Evolutionary conservation across 2,888 invertebrate genomes (phyloP), one percentile per base, ranked within the genome.

Genomic region (Venustoraphidia nigricollis): DNA sequence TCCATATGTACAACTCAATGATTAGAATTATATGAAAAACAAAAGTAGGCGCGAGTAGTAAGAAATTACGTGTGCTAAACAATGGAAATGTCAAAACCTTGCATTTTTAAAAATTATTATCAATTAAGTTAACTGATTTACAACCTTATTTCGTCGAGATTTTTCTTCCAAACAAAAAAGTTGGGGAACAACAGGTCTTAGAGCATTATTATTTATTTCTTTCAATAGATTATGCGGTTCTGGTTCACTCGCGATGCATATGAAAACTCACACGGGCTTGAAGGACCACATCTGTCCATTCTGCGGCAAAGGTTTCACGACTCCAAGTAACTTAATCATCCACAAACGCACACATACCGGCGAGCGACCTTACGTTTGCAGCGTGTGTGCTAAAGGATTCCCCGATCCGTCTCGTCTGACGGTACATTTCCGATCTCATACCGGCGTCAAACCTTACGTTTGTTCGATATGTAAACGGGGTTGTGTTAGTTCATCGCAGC

Each of bases 321-420:
- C 63, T 5, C 59, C 63, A 2, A 65, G 65, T 54, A 66, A 66
- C 54, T 55, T 67, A 34, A 62, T 60, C 14, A 66, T 66, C 17
- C 67, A 67, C 52, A 65, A 63, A 55, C 56, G 67, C 34, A 65
- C 58, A n/a, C 65, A 65, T 52, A 65, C 65, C 53, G 64, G 66
- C 34, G 67, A 67, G 54, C 61, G 62, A 35, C 66, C 67, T 6
- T 68, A 66, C 49, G 55, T 61, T 3, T 68, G 68, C 49, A 63
- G 63, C 48, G 56, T 62, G 3, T 72, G 71, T 53, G 68, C 68
- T 4, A 71, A 71, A 56, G 62, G 68, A 2, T 72, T 72, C 53
- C 69, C 69, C 34, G 70, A 72, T 51, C 68, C 68, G 6, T 70
- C 71, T 1, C 64, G 71, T 35, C 56, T 72, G 2, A 70, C 68